These are phyloP conservation scores for Mesorhabditis belari DNA, from an alignment of 2,888 invertebrate genomes.

Conservation along the genomic window DNA sequence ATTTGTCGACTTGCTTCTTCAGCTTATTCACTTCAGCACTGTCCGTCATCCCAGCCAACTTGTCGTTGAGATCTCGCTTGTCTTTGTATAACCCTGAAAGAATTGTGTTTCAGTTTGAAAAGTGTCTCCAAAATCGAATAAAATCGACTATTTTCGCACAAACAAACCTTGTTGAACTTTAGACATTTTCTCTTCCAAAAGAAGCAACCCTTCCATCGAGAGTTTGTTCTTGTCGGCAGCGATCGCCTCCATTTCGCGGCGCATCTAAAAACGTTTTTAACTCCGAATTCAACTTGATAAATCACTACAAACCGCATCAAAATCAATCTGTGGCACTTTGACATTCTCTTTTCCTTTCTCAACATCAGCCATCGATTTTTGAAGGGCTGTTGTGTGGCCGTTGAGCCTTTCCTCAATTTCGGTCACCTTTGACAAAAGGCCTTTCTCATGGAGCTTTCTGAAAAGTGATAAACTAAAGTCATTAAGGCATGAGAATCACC, in stretches of 20 bases:
- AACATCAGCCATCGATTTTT: conserved; percentile 46
- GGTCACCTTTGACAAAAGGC: conserved; percentile 41
- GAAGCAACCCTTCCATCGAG: conserved; percentile 51
- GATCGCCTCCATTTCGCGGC: conserved; percentile 51
- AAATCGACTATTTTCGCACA: neutral
- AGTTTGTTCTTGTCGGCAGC: conserved; percentile 51
- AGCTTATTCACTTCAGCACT: conserved; percentile 7
- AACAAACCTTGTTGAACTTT: conserved; percentile 40
- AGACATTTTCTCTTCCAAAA: conserved; percentile 50
- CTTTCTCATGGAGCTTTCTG: conserved; percentile 51
- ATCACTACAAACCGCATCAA: conserved; percentile 38
- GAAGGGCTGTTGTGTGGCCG: conserved; percentile 36
- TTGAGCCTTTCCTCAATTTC: conserved; percentile 44
- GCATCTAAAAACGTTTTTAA: conserved; percentile 27
- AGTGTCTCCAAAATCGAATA: neutral
- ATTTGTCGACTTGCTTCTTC: conserved; percentile 34
- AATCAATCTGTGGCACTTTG: conserved; percentile 42
- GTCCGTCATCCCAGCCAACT: conserved; percentile 18
- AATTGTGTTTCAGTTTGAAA: neutral
- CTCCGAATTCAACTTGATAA: neutral
- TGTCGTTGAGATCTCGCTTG: conserved; percentile 17
- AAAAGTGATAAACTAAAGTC: conserved; percentile 1
- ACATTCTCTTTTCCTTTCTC: conserved; percentile 39
- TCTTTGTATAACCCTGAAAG: conserved; percentile 25
- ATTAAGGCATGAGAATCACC: neutral